Conservation (phyloP, 35 echinoderm and acorn worm genomes). For the Ophioderma brevispina region DNA sequence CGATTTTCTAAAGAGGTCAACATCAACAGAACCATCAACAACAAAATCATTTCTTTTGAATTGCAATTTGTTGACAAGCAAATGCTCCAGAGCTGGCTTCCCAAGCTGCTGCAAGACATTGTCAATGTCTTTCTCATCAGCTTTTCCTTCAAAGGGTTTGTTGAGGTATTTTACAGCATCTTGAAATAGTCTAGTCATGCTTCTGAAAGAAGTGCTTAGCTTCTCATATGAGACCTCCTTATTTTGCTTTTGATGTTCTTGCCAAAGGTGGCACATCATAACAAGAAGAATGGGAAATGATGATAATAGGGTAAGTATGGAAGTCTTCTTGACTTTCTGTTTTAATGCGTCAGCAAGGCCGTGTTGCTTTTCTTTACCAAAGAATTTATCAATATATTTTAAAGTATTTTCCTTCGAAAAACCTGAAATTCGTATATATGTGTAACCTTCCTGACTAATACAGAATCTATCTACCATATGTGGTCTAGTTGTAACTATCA, state of each 20-base stretch:
- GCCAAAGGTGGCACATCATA: neutral
- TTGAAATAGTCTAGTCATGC: neutral
- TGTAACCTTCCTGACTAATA: neutral
- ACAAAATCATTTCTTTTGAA: neutral
- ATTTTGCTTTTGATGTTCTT: neutral
- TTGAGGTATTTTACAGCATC: neutral
- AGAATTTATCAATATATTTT: neutral
- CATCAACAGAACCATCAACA: neutral
- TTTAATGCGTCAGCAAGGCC: neutral
- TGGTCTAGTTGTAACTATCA: conserved; percentile 18
- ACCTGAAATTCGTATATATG: neutral
- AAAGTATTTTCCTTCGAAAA: neutral
- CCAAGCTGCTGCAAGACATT: neutral
- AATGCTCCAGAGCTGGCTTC: neutral
- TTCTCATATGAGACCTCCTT: neutral
- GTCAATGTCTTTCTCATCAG: neutral
- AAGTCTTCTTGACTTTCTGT: too few species aligned
- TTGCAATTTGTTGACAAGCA: neutral
- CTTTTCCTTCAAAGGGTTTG: neutral
- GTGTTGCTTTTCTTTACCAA: neutral
- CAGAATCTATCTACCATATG: neutral
- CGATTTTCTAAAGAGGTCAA: neutral
- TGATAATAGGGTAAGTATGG: neutral
- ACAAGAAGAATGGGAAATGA: neutral
- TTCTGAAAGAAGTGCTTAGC: neutral